Evolutionary conservation across 2,113 vertebrate species (phyloP).

Genomic region (Elephas maximus): DNA sequence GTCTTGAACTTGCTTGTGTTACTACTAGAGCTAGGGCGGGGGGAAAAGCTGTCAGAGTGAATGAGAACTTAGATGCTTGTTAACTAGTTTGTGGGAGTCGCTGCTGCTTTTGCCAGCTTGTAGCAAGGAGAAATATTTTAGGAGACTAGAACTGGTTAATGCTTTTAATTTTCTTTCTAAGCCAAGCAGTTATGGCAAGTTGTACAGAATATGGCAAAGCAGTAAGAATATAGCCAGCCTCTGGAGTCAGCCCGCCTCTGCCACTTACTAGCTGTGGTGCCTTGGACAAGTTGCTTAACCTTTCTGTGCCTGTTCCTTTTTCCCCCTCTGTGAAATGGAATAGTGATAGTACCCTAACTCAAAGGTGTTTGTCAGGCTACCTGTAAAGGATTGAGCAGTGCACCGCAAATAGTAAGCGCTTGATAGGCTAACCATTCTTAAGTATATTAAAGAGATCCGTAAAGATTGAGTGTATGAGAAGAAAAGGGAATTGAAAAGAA

Average conservation of each 20-base stretch:
- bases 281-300: background rate
- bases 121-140: slow-evolving; percentile 40
- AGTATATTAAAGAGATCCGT: background rate
- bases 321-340: background rate
- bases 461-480: background rate
- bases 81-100: background rate
- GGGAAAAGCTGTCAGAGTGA: background rate
- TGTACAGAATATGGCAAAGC: background rate
- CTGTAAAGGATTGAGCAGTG: background rate
- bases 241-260: background rate
- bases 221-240: background rate
- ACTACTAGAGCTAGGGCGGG: background rate
- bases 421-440: background rate
- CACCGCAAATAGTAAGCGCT: background rate
- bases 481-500: background rate
- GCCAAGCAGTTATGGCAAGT: background rate
- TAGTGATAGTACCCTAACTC: background rate
- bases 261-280: background rate
- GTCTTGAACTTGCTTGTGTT: slow-evolving; percentile 35
- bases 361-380: background rate
- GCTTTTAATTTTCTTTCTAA: background rate
- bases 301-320: background rate
- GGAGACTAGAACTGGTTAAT: slow-evolving; percentile 30
- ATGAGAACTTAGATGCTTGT: background rate
- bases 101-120: background rate